Base-by-base conservation (phyloP, 2,797 vertebrate species). In the Parauchenoglanis punctatus region DNA sequence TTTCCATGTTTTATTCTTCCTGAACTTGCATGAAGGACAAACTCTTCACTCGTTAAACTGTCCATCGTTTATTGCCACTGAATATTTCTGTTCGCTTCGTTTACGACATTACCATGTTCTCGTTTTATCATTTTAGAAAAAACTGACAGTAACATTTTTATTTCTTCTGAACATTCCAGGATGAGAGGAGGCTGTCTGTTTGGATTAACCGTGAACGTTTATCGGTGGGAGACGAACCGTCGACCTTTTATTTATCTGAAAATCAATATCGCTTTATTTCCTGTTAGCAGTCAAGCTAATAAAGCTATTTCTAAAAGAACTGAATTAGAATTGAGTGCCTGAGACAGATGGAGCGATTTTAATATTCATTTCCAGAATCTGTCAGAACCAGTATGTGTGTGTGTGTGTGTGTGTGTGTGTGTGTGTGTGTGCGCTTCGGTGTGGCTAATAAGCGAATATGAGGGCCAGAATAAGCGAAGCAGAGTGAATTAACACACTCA, bases 401-500 rank as follows among this genome's bases (percentile, higher is more conserved):
- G 77, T 81, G 35, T 81, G 65, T 83, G 44, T 68, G 65, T 20
- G 63, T 58, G 72, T 77, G 61, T 86, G 31, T 81, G 49, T 81
- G 76, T 81, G 85, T 59, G 85, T 67, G 63, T 40, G n/a, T 23
- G 49, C 18, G 59, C 18, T 6, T 75, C 23, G 1, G 54, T 81
- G 86, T 70, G n/a, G 59, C 23, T 87, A 87, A 87, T 82, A 87
- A 87, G 56, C n/a, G 3, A 54, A 82, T 63, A 73, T 44, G 68
- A 54, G 61, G 56, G 81, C 31, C 25, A 78, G 81, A n/a, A 58
- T 17, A 87, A 84, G 82, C 17, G 54, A 63, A 85, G 67, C 81
- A 46, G 68, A 72, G 54, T 68, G 80, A 81, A 89, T 89, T 80
- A 87, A 87, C 72, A 76, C 86, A 76, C 83, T 87, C 88, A 87